Evolutionary conservation across 2,888 invertebrate genomes (phyloP).

Genomic region (Crossocerus cetratus): DNA sequence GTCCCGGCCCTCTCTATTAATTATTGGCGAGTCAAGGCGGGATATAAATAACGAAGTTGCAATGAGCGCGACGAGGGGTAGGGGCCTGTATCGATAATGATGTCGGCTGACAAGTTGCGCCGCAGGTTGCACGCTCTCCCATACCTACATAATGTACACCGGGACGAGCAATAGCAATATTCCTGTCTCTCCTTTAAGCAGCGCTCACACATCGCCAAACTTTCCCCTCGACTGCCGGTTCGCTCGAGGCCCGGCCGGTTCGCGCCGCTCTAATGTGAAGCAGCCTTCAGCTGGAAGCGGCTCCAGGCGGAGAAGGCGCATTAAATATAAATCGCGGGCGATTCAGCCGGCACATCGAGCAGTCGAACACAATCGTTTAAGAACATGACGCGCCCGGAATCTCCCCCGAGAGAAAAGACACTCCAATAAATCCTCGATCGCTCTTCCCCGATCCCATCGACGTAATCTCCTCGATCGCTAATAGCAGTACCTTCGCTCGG

Average conservation of each 20-base stretch:
- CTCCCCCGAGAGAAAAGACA: background rate
- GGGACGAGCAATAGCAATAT: slow-evolving; percentile 22
- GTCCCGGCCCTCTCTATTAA: slow-evolving; percentile 54
- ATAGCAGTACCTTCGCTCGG: too few species aligned
- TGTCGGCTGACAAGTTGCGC: slow-evolving; percentile 63
- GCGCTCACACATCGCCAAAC: slow-evolving; percentile 19
- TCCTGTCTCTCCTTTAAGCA: slow-evolving; percentile 33
- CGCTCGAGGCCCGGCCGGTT: too few species aligned
- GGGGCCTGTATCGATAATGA: slow-evolving; percentile 58
- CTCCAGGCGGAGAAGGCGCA: too few species aligned
- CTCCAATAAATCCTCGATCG: slow-evolving; percentile 1
- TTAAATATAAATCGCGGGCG: too few species aligned
- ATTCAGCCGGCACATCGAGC: too few species aligned
- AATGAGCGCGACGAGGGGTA: slow-evolving; percentile 47
- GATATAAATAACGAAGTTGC: slow-evolving; percentile 63
- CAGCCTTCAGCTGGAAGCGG: too few species aligned
- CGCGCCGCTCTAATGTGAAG: too few species aligned
- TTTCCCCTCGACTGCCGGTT: background rate
- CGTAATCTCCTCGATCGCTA: too few species aligned
- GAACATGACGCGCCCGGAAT: background rate
- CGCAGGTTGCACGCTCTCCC: slow-evolving; percentile 50
- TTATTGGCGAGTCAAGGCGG: slow-evolving; percentile 51
- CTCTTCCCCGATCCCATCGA: background rate
- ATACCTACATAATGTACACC: slow-evolving; percentile 43
- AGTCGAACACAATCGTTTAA: too few species aligned